These are phyloP conservation scores for Pipistrellus nathusii DNA, from an alignment of 2,797 vertebrate genomes.

Conservation along the genomic window DNA sequence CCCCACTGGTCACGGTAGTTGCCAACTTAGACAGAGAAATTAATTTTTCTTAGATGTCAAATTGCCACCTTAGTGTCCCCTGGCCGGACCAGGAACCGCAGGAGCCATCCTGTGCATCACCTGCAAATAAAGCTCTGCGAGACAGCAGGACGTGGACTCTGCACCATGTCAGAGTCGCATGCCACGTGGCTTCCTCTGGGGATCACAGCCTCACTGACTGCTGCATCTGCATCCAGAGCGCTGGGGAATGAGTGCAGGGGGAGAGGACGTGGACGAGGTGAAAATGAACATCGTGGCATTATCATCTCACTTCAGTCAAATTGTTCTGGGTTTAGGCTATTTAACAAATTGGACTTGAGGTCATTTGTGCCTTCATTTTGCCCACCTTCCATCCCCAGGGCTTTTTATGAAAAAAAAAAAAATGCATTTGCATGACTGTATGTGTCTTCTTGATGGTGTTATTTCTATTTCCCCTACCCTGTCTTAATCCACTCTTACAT, in stretches of 20 bases:
- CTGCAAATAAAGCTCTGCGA: constrained; percentile 77
- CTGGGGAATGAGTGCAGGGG: background rate
- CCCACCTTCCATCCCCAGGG: background rate
- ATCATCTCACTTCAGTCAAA: constrained; percentile 1
- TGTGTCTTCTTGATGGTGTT: constrained; percentile 52
- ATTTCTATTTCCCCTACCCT: constrained; percentile 31
- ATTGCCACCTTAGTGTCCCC: constrained; percentile 42
- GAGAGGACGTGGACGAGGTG: constrained; percentile 13
- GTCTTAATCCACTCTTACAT: constrained; percentile 54
- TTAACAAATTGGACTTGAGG: constrained; percentile 41
- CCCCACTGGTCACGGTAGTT: background rate
- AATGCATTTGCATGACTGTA: constrained; percentile 24
- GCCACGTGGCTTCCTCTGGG: constrained; percentile 39
- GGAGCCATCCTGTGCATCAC: constrained; percentile 71
- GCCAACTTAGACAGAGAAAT: constrained; percentile 64
- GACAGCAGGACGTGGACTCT: constrained; percentile 62
- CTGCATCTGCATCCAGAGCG: background rate
- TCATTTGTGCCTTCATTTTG: background rate
- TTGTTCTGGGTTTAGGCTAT: constrained; percentile 20
- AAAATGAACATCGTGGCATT: constrained; percentile 50
- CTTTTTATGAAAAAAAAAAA: constrained; percentile 56
- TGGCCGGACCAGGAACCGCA: constrained; percentile 31
- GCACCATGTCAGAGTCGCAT: constrained; percentile 13
- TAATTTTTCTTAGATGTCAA: constrained; percentile 71
- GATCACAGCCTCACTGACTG: background rate